Evolutionary conservation across 2,113 vertebrate genomes (phyloP), one percentile per base, ranked within the genome.

Genomic region (Melozone crissalis): DNA sequence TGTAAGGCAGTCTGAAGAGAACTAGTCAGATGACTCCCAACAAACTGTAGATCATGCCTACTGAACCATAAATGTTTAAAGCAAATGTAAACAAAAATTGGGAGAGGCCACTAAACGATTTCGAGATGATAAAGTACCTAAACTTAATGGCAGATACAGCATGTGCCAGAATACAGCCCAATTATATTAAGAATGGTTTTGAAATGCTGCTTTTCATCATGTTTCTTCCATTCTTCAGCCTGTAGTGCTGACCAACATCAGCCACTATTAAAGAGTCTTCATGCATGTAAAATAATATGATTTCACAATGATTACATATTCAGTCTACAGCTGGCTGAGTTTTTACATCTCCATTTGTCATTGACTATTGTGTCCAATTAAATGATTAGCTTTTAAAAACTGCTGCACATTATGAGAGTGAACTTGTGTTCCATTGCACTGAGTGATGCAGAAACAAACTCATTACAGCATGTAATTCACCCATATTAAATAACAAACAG

Each of bases 401-500:
- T 99, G 99, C 99, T 98, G 98, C 98, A 98, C 97, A 98, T 98
- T 99, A 99, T 99, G 99, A 98, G 98, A 99, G 99, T 98, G 99
- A 99, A 99, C 99, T 99, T 99, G 99, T 99, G 99, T 99, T 99
- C 98, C 98, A 98, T 98, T 98, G 99, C 98, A 99, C 98, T 98
- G 99, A 99, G 98, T 98, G 99, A 99, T 99, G 99, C 99, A 99
- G 99, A 99, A 99, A 99, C 99, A 99, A 99, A 99, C 99, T 99
- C 99, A 99, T 99, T 99, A 99, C 99, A 99, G 99, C 99, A 99
- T 99, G 99, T 99, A 99, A 98, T 99, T 99, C 99, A 99, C 99
- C 99, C 99, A 99, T 99, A 99, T 99, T 99, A 99, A 99, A 99
- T 99, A 99, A 99, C 99, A 99, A 99, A 99, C 99, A 99, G 99